Base-by-base conservation (phyloP, 2,888 invertebrate genomes). In the Stenoptilia bipunctidactyla region DNA sequence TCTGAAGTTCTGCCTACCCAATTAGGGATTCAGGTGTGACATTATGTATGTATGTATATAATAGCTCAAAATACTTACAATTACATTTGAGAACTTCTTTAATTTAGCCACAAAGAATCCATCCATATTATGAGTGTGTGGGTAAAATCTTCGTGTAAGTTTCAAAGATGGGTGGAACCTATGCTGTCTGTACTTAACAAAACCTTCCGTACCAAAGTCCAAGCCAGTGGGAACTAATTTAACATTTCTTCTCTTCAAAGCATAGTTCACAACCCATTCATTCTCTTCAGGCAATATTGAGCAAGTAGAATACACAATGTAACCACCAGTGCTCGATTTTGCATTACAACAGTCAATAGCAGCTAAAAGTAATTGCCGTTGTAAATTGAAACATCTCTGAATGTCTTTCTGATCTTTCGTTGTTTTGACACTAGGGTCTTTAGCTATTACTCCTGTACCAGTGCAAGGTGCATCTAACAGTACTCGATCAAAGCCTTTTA, bases 61-160 rank as follows among this genome's bases (percentile, higher is more conserved):
- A n/a, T n/a, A n/a, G n/a, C n/a, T n/a, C n/a, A n/a, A 30, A 39
- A 46, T 55, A 74, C 84, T 80, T 61, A 85, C 85, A 61, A 82
- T 79, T 33, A 88, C 86, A 79, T 97, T 95, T 0, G 94, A 95
- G 66, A 97, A 92, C 66, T 99, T 99, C 77, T 97, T 96, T 10
- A 99, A 73, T 79, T 99, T 99, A 0, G 98, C 98, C 1, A 99
- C 97, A 82, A 92, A 99, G 74, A 99, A 99, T 2, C 99, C 99
- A 76, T 99, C 99, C 93, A 99, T 95, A 66, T 99, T 99, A 67
- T 99, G 97, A 2, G 93, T 92, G 66, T 99, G 99, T 0, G 99
- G 99, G 77, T 99, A 99, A 79, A 95, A 97, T 39, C 99, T 86
- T 63, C 90, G 89, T 0, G 96, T 93, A 42, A 95, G 72, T 61